Percentiles rank a stretch among this genome's conserved stretches.
Conservation (phyloP, 2,113 vertebrate genomes). For the Saguinus midas region DNA sequence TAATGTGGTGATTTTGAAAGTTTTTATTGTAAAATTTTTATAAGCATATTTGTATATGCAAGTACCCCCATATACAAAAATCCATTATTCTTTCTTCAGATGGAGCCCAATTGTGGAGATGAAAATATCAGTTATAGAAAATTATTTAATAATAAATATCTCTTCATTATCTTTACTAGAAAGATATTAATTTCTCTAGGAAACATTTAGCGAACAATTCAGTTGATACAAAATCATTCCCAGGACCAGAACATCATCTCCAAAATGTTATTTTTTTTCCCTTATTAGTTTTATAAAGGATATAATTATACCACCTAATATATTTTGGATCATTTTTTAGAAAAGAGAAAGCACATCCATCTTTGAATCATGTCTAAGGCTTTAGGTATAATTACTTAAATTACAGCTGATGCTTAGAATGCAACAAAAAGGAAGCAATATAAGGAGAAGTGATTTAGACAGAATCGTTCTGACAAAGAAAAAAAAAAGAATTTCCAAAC, state of each 20-base stretch:
- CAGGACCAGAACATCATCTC: background rate
- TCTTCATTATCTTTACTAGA: constrained; percentile 58
- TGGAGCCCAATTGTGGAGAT: constrained; percentile 64
- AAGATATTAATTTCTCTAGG: constrained; percentile 65
- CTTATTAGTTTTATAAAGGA: constrained; percentile 49
- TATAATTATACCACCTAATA: background rate
- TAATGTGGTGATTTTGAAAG: constrained; percentile 3
- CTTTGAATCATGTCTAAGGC: background rate
- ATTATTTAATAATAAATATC: constrained; percentile 73
- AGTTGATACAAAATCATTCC: constrained; percentile 12
- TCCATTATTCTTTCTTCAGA: constrained; percentile 55
- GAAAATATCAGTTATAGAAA: constrained; percentile 68
- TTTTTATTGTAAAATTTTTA: constrained; percentile 48
- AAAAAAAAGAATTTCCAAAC: constrained; percentile 15
- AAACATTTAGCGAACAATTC: constrained; percentile 63
- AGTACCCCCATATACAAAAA: constrained; percentile 23
- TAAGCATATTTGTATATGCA: background rate
- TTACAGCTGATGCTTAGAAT: background rate
- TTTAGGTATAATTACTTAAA: constrained; percentile 7
- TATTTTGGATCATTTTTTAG: background rate
- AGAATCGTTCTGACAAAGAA: background rate
- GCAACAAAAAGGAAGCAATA: background rate
- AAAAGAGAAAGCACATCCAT: background rate
- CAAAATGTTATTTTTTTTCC: constrained; percentile 22
- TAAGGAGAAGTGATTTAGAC: background rate